Evolutionary conservation across 2,888 invertebrate species (phyloP).

Genomic region (Micoletzkya japonica): DNA sequence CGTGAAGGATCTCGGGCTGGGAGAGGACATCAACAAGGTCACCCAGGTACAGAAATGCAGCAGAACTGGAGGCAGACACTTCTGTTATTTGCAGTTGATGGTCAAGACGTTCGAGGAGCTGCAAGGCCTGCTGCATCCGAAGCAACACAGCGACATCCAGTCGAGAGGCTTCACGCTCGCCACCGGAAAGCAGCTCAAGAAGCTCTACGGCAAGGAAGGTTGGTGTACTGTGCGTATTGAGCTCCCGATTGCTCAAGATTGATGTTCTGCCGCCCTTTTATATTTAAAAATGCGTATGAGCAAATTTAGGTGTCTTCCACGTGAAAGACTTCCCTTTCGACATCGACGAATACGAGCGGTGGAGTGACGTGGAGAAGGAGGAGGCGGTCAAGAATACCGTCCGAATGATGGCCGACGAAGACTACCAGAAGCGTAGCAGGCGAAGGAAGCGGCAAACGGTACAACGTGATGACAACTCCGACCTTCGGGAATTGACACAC

Average conservation of each 20-base stretch:
- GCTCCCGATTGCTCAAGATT: no score
- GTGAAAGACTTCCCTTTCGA: constrained; percentile 42
- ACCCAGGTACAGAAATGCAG: background rate
- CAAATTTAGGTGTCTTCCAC: constrained; percentile 27
- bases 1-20: constrained; percentile 35
- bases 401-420: constrained; percentile 27
- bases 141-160: constrained; percentile 29
- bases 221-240: constrained; percentile 37
- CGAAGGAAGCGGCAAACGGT: background rate
- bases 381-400: constrained; percentile 34
- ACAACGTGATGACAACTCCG: background rate
- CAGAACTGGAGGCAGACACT: no score
- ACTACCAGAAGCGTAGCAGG: no score
- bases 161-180: constrained; percentile 43
- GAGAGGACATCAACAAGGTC: constrained; percentile 31
- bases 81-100: background rate
- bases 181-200: constrained; percentile 40
- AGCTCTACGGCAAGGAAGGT: constrained; percentile 47
- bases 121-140: constrained; percentile 20
- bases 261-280: background rate
- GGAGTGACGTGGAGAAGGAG: constrained; percentile 36
- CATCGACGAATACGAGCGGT: constrained; percentile 36
- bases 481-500: background rate
- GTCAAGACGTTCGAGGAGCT: background rate
- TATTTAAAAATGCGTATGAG: background rate